Evolutionary conservation across 2,113 vertebrate species (phyloP).

Genomic region (Baryphthengus martii): DNA sequence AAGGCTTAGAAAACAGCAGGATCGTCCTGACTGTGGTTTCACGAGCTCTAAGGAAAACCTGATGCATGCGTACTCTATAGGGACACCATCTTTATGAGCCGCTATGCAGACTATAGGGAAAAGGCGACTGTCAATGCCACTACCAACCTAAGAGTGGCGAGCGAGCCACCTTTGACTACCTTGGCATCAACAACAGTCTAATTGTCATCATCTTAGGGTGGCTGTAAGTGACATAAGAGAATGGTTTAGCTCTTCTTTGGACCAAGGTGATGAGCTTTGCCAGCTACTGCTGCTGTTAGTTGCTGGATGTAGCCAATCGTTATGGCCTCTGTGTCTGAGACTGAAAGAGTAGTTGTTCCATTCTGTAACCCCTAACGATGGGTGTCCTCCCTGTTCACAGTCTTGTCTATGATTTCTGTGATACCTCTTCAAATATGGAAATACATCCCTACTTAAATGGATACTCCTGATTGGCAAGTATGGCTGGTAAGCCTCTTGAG

Average conservation of each 20-base stretch:
- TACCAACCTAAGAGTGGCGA: neutral
- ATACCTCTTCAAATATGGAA: neutral
- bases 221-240: neutral
- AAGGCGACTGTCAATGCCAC: neutral
- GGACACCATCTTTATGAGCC: neutral
- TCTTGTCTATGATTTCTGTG: neutral
- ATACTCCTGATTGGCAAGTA: neutral
- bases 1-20: neutral
- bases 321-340: neutral
- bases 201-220: neutral
- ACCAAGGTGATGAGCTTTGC: neutral
- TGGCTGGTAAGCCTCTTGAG: neutral
- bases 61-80: neutral
- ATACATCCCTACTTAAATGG: neutral
- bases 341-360: neutral
- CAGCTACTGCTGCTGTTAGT: neutral
- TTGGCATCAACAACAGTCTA: neutral
- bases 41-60: neutral
- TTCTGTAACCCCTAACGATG: neutral
- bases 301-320: neutral
- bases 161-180: neutral
- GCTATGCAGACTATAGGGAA: neutral
- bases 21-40: neutral
- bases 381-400: neutral
- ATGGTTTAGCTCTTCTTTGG: neutral